Percentiles rank a stretch among this genome's conserved stretches.
Evolutionary conservation across 2,888 invertebrate species (phyloP).

Genomic region (Augochlorella aurata): DNA sequence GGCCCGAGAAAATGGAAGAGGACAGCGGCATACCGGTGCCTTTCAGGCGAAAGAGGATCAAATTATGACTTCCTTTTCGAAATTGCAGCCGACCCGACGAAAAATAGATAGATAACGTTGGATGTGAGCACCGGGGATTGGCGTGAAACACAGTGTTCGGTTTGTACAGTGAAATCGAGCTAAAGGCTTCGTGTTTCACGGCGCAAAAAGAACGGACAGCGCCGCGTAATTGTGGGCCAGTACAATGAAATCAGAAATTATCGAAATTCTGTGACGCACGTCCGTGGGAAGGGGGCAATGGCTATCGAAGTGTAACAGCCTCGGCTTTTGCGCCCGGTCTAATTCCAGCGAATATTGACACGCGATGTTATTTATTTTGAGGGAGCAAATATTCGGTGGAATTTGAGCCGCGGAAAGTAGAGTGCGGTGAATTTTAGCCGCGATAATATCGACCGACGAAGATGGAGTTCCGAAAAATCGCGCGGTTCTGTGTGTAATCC

Average conservation of each 20-base stretch:
- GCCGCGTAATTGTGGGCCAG: not conserved
- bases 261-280: not conserved
- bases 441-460: not conserved
- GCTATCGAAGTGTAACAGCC: not conserved
- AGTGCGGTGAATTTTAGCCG: not conserved
- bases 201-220: not conserved
- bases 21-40: constrained; percentile 36
- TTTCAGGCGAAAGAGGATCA: constrained; percentile 46
- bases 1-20: constrained; percentile 50
- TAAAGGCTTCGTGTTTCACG: not conserved
- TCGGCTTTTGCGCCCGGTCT: constrained; percentile 12
- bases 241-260: not conserved
- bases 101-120: constrained; percentile 63
- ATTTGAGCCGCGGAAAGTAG: not conserved
- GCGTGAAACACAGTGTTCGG: constrained; percentile 11
- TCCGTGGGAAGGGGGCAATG: not conserved
- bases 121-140: constrained; percentile 34
- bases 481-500: not conserved
- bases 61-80: constrained; percentile 48
- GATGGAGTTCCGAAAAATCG: not conserved
- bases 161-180: constrained; percentile 29
- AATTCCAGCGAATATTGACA: constrained; percentile 27
- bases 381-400: constrained; percentile 15
- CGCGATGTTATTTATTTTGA: constrained; percentile 36
- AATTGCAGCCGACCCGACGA: constrained; percentile 43